phyloP scores from a whole-genome alignment of 2,797 vertebrate species.

The Chelonia mydas region DNA sequence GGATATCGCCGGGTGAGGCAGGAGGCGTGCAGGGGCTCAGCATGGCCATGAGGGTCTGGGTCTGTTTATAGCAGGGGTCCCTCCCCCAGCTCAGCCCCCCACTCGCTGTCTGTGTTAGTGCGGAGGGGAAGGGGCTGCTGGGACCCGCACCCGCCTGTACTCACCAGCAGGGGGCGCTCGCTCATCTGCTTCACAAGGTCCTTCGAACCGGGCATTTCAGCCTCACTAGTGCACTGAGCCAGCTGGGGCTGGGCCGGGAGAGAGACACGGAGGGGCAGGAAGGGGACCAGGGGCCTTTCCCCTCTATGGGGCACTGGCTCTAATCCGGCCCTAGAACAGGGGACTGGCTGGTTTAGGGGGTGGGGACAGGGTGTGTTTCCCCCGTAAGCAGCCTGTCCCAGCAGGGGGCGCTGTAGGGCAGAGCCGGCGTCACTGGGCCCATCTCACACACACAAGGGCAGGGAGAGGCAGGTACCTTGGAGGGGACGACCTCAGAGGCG shows the following conservation, averaged over 20 bases:
- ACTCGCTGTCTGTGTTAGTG: not conserved
- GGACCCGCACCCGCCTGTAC: not conserved
- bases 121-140: fast-evolving
- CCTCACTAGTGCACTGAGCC: not conserved
- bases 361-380: not conserved
- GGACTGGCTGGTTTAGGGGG: not conserved
- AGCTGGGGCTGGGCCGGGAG: not conserved
- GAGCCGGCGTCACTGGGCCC: fast-evolving
- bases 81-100: not conserved
- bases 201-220: not conserved
- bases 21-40: no score
- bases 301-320: no score
- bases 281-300: not conserved
- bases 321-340: no score
- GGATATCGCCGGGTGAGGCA: not conserved
- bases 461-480: conserved; percentile 39
- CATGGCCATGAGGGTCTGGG: not conserved
- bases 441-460: not conserved
- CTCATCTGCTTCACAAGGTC: not conserved
- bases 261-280: not conserved
- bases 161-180: conserved; percentile 53
- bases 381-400: no score
- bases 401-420: not conserved
- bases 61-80: not conserved
- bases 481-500: not conserved